Evolutionary conservation across 2,888 invertebrate species (phyloP), one percentile per base, ranked within the genome.

Genomic region (Sabatieria punctata): DNA sequence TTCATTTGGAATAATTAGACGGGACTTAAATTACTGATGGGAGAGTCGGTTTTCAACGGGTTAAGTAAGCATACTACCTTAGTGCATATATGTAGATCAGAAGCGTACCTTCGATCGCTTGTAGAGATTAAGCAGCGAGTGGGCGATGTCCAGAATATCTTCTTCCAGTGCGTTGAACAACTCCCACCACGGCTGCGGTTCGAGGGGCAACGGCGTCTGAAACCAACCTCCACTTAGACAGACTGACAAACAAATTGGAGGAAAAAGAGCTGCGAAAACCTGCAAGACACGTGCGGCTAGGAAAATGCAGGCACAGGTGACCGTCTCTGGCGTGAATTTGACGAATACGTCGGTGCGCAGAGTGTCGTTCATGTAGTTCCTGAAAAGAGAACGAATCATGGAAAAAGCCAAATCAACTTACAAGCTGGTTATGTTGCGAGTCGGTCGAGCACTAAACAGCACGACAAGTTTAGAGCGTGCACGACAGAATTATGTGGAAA

Each of bases 321-420:
- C 89, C 0, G 89, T 86, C 67, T 97, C 97, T 0, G 97, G 93
- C 49, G 82, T 81, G 66, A 85, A 89, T 40, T 88, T 77, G 65
- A 95, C 79, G 67, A 97, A 99, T 0, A 91, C 89, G 68, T 95
- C 88, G 0, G 93, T 91, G 30, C 95, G 75, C 41, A 99, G 71
- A 0, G 93, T 85, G 72, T 99, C 97, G 67, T 99, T 99, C 95
- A 99, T 99, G 69, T 93, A 97, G 68, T 95, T 95, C 78, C 77
- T 77, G 60, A 4, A 66, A 60, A 43, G 45, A 52, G 48, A 40
- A 3, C 19, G n/a, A 18, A 24, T 2, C 4, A 36, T 22, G 19
- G 30, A 15, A 11, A 30, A n/a, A n/a, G n/a, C n/a, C n/a, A n/a
- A n/a, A n/a, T n/a, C n/a, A n/a, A n/a, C n/a, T n/a, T n/a, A 48